Percentiles rank a stretch among this genome's conserved stretches.
phyloP scores from a whole-genome alignment of 1,140 invertebrate species.

The Hylyphantes graminicola region DNA sequence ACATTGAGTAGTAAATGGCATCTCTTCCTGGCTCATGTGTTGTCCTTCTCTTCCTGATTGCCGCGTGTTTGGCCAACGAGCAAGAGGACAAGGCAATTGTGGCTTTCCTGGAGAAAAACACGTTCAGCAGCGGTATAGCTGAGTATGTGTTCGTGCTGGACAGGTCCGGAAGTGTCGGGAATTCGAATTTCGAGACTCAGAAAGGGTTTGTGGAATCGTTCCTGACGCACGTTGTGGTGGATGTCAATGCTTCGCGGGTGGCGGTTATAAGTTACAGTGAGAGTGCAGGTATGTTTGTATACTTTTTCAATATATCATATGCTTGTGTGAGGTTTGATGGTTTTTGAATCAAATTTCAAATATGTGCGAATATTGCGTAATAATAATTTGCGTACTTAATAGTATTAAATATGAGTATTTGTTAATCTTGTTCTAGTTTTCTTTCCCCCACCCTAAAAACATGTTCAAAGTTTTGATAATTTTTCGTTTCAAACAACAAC shows the following conservation, averaged over 20 bases:
- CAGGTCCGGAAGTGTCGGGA: slow-evolving; percentile 55
- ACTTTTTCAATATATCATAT: too few species aligned
- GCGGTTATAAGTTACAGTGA: slow-evolving; percentile 58
- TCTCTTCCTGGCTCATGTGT: too few species aligned
- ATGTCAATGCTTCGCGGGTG: slow-evolving; percentile 46
- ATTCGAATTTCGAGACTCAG: slow-evolving; percentile 47
- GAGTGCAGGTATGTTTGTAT: slow-evolving; percentile 14
- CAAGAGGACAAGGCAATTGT: slow-evolving; percentile 39
- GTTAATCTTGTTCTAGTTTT: too few species aligned
- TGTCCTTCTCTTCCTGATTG: not conserved
- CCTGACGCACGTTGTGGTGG: slow-evolving; percentile 48
- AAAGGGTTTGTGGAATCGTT: slow-evolving; percentile 59
- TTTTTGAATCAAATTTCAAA: too few species aligned
- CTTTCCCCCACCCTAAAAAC: too few species aligned
- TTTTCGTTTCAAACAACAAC: too few species aligned
- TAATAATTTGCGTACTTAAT: too few species aligned
- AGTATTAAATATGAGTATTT: too few species aligned
- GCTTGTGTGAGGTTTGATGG: too few species aligned
- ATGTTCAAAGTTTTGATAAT: too few species aligned
- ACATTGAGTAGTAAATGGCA: not conserved
- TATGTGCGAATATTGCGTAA: too few species aligned
- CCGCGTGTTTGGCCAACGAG: not conserved
- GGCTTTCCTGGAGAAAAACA: slow-evolving; percentile 12
- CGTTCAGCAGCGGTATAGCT: slow-evolving; percentile 11
- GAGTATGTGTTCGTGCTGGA: slow-evolving; percentile 55